A percentile compares a stretch with the other conserved stretches of the same genome.
Conservation (phyloP, 64 coral and sea anemone genomes). For the Porites australiensis region DNA sequence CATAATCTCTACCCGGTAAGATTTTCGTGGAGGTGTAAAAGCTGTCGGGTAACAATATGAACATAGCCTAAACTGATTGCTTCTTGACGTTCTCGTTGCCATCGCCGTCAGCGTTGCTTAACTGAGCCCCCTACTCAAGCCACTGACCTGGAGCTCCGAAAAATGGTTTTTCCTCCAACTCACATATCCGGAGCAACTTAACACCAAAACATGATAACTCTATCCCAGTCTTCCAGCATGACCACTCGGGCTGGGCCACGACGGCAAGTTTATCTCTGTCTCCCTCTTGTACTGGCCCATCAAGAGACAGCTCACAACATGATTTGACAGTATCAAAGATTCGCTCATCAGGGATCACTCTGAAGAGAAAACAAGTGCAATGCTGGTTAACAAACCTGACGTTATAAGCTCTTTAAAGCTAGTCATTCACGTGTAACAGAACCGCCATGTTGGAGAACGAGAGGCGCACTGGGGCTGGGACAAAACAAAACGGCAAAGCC, state of each 20-base stretch:
- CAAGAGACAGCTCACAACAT: slow-evolving; percentile 82
- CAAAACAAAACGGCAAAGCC: too few relatives aligned
- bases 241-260: slow-evolving; percentile 90
- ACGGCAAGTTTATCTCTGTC: slow-evolving; percentile 77
- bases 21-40: too few relatives aligned
- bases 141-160: slow-evolving; percentile 88
- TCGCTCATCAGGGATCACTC: slow-evolving; percentile 91
- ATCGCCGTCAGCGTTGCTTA: too few relatives aligned
- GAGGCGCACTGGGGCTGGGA: too few relatives aligned
- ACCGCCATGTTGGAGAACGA: too few relatives aligned
- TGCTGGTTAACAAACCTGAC: too few relatives aligned
- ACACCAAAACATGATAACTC: slow-evolving; percentile 96
- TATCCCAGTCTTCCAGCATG: slow-evolving; percentile 98
- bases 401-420: too few relatives aligned
- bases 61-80: too few relatives aligned
- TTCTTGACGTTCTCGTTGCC: too few relatives aligned
- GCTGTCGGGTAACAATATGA: too few relatives aligned
- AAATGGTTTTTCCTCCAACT: slow-evolving; percentile 87
- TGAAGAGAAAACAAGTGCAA: slow-evolving; percentile 12
- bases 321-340: slow-evolving; percentile 79
- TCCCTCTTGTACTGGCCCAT: slow-evolving; percentile 56
- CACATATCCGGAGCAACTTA: slow-evolving; percentile 95
- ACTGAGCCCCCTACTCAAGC: too few relatives aligned
- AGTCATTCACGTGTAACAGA: neutral
- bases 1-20: too few relatives aligned